Base-by-base conservation (phyloP, 64 coral and sea anemone genomes). In the Montipora cactus region DNA sequence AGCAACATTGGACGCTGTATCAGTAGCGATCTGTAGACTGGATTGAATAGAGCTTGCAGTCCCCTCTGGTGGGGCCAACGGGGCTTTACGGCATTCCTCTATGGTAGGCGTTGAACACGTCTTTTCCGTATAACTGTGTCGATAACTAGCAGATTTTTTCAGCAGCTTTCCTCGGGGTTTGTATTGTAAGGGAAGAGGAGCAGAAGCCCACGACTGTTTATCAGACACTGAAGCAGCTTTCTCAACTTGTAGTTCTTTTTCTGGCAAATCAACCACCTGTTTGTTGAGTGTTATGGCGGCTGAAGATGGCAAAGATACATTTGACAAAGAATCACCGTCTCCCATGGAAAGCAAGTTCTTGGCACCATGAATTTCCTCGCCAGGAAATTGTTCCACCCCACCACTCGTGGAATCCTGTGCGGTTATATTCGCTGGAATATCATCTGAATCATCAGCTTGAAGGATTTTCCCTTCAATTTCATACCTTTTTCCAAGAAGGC, bases 261-360 rank as follows among this genome's bases (percentile, higher is more conserved):
- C 89, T 46, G 59, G 76, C 76, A 78, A 14, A 14, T 47, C 13
- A 78, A 78, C 83, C 19, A 74, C 49, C 68, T 70, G 76, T 28
- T 90, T 90, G 44, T 95, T 86, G 59, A 96, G 78, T 59, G 86
- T 95, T 72, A 99, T 84, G 18, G 86, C 95, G 6, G 98, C 98
- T 4, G 95, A 99, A 18, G 92, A 99, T 10, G 98, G 95, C 15
- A 99, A 66, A 7, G 98, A 96, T 4, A 99, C 95, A 46, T 96
- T 99, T 2, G 94, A 95, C 5, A 92, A 53, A 8, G 84, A 79
- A 74, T 99, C 98, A 9, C 92, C 96, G 3, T 86, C 83, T 74
- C 69, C 80, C 45, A 59, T 47, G 10, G 80, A 62, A 37, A 78
- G 83, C 5, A 61, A 80, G 18, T 89, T 83, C 53, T 95, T 81